Evolutionary conservation across 23 tunicate species (phyloP).

Genomic region (Phallusia fumigata): DNA sequence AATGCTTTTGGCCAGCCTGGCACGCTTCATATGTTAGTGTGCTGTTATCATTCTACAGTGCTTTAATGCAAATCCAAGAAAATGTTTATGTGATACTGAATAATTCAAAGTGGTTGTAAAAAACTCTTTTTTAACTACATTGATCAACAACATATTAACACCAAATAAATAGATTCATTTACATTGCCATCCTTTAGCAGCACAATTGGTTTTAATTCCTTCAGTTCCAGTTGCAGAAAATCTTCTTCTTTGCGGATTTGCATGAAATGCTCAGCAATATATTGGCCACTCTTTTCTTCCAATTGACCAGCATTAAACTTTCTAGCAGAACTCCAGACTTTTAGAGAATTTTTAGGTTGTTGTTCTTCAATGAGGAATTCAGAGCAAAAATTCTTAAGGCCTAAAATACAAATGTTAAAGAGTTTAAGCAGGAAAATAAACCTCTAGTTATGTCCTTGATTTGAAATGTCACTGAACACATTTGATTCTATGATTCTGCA

Average conservation of each 20-base stretch:
- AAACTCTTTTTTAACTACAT: background rate
- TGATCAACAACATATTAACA: too few species aligned
- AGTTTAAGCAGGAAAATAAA: too few species aligned
- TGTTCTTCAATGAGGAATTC: background rate
- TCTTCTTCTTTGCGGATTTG: background rate
- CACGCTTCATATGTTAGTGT: too few species aligned
- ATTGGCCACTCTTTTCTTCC: background rate
- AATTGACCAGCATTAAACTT: background rate
- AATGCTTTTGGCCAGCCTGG: too few species aligned
- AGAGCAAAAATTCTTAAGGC: background rate
- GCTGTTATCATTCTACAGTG: too few species aligned
- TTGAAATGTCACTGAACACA: too few species aligned
- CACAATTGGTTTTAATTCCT: background rate
- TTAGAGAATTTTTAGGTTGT: background rate
- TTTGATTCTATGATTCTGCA: too few species aligned
- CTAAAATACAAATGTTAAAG: background rate
- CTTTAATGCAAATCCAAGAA: too few species aligned
- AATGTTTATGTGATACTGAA: too few species aligned
- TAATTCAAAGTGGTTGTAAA: too few species aligned
- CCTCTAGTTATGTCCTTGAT: too few species aligned
- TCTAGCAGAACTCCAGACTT: background rate
- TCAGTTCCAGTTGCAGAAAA: background rate
- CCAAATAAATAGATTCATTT: background rate
- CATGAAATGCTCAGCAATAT: background rate
- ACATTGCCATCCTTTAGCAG: background rate